Conservation (phyloP, 2,888 invertebrate species). For the Cactoblastis cactorum region DNA sequence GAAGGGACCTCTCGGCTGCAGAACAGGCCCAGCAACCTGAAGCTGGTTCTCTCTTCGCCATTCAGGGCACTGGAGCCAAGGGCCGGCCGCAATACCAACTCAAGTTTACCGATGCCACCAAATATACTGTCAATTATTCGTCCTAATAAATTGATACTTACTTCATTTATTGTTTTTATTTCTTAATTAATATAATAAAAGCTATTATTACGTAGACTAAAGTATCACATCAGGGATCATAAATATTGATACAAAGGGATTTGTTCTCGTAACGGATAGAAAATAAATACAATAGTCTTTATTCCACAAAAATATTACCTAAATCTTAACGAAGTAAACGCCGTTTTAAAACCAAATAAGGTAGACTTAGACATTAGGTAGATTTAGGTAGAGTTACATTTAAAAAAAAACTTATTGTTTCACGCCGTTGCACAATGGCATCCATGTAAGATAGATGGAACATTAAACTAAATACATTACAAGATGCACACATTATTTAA, state of each 20-base stretch:
- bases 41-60: conserved; percentile 70
- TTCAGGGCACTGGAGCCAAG: conserved; percentile 66
- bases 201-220: too few species aligned
- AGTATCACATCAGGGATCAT: too few species aligned
- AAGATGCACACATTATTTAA: too few species aligned
- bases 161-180: not conserved
- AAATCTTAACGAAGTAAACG: not conserved
- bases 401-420: too few species aligned
- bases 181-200: not conserved
- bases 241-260: too few species aligned
- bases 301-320: not conserved
- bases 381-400: too few species aligned
- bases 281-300: not conserved
- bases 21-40: conserved; percentile 66
- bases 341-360: not conserved
- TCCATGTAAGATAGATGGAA: too few species aligned
- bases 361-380: too few species aligned
- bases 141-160: not conserved
- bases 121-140: conserved; percentile 34
- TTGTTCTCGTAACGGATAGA: not conserved
- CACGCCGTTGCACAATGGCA: too few species aligned
- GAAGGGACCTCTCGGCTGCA: conserved; percentile 48
- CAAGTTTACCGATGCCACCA: conserved; percentile 49
- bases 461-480: too few species aligned
- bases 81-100: conserved; percentile 66